Percentiles rank a stretch among this genome's conserved stretches.
These are phyloP conservation scores for Takifugu bimaculatus DNA, from an alignment of 2,113 vertebrate genomes.

Conservation along the genomic window DNA sequence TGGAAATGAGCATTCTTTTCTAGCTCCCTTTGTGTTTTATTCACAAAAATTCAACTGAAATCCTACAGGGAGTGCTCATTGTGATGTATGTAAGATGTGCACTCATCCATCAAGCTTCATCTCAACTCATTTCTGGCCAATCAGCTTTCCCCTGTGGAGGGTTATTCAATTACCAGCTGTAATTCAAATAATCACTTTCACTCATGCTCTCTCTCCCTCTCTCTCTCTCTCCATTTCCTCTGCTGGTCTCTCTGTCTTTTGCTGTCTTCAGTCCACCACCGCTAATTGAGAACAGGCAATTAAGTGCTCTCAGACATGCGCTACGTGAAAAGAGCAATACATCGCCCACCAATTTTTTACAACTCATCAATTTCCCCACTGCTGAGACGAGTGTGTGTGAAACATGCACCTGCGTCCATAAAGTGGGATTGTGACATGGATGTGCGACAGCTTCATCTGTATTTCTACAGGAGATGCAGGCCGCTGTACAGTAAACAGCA, in stretches of 20 bases:
- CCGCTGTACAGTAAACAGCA: not conserved
- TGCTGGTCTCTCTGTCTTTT: constrained; percentile 17
- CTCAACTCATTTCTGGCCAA: constrained; percentile 53
- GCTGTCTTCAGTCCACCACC: constrained; percentile 28
- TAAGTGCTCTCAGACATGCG: constrained; percentile 51
- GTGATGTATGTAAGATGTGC: constrained; percentile 9
- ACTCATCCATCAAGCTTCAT: constrained; percentile 37
- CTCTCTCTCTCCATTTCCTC: constrained; percentile 21
- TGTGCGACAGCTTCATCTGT: not conserved
- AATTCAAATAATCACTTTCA: constrained; percentile 64
- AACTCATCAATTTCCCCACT: constrained; percentile 19
- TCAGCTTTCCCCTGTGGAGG: constrained; percentile 49
- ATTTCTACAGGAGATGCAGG: constrained; percentile 1
- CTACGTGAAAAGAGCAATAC: constrained; percentile 42
- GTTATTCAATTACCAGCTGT: constrained; percentile 66
- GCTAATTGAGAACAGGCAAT: constrained; percentile 54
- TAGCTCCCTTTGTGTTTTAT: not conserved
- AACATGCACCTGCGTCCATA: not conserved
- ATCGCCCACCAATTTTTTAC: constrained; percentile 44
- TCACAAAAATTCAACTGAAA: constrained; percentile 9
- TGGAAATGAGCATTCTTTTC: not conserved
- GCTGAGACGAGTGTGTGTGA: constrained; percentile 2
- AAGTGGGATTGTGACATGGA: not conserved
- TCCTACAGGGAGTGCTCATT: constrained; percentile 24
- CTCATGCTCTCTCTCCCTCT: constrained; percentile 25